phyloP scores from a whole-genome alignment of 53 echinoderm and acorn worm species.

The Apostichopus leukothele region DNA sequence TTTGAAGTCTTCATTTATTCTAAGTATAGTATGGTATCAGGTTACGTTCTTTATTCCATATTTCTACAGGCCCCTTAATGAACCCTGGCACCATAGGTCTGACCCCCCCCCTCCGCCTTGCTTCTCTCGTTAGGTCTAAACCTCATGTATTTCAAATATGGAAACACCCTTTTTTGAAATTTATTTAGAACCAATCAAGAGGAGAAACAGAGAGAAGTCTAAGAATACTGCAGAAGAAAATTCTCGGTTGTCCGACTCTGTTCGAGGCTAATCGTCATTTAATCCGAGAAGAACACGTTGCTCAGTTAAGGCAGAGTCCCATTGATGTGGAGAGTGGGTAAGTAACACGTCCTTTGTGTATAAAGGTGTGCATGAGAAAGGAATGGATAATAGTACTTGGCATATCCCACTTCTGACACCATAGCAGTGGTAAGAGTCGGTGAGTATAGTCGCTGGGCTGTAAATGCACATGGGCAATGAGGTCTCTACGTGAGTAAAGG shows the following conservation, averaged over 20 bases:
- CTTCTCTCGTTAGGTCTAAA: no score
- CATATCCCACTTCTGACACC: neutral
- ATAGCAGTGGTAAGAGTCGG: no score
- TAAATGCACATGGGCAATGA: no score
- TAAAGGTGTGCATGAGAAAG: neutral
- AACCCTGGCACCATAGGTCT: no score
- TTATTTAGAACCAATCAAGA: slow-evolving; percentile 64
- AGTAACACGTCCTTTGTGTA: neutral
- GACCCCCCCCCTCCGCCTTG: no score
- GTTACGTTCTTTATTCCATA: no score
- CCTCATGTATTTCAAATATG: no score
- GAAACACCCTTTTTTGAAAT: neutral
- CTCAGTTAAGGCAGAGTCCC: slow-evolving; percentile 50
- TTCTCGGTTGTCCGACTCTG: slow-evolving; percentile 81
- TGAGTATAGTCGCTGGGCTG: no score
- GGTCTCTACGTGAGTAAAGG: no score
- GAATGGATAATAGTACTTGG: neutral
- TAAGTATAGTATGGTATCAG: no score
- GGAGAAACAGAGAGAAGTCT: slow-evolving; percentile 75
- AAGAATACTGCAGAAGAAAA: slow-evolving; percentile 72
- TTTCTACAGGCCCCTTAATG: no score
- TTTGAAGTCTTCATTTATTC: no score
- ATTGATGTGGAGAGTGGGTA: slow-evolving; percentile 48
- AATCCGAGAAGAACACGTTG: slow-evolving; percentile 74
- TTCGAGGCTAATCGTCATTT: slow-evolving; percentile 87